These are phyloP conservation scores for Dioctria rufipes DNA, from an alignment of 2,888 invertebrate species.

Conservation along the genomic window DNA sequence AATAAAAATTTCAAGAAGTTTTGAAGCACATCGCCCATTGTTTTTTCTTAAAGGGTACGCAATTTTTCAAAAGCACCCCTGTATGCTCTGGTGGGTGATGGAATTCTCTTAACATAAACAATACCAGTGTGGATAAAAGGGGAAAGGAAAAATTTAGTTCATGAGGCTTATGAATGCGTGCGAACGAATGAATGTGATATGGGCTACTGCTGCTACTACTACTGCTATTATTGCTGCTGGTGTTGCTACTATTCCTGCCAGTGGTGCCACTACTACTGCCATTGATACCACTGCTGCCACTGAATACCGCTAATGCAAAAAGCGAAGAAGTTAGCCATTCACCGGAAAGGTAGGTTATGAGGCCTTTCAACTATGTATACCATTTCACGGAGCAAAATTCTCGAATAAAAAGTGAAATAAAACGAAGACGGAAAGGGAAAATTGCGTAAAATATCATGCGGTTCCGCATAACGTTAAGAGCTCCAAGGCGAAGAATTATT, in stretches of 20 bases:
- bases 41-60: slow-evolving; percentile 50
- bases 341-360: slow-evolving; percentile 32
- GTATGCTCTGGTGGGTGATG: neutral
- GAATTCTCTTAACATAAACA: neutral
- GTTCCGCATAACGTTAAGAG: slow-evolving; percentile 55
- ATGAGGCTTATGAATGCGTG: slow-evolving; percentile 18
- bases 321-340: slow-evolving; percentile 24
- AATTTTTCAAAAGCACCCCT: slow-evolving; percentile 48
- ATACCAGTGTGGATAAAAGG: neutral
- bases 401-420: slow-evolving; percentile 46
- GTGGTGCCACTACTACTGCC: neutral
- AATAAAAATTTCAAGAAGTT: slow-evolving; percentile 55
- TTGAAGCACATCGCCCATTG: slow-evolving; percentile 48
- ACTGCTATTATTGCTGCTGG: neutral
- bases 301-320: neutral
- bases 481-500: slow-evolving; percentile 52
- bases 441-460: slow-evolving; percentile 52
- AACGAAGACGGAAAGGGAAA: slow-evolving; percentile 33
- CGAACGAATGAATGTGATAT: slow-evolving; percentile 28
- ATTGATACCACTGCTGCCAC: too few relatives aligned
- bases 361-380: slow-evolving; percentile 43
- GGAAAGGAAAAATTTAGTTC: slow-evolving; percentile 22
- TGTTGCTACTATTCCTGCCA: neutral
- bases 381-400: slow-evolving; percentile 24
- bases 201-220: neutral